phyloP scores from a whole-genome alignment of 2,113 vertebrate species.

The Anser brachyrhynchus region DNA sequence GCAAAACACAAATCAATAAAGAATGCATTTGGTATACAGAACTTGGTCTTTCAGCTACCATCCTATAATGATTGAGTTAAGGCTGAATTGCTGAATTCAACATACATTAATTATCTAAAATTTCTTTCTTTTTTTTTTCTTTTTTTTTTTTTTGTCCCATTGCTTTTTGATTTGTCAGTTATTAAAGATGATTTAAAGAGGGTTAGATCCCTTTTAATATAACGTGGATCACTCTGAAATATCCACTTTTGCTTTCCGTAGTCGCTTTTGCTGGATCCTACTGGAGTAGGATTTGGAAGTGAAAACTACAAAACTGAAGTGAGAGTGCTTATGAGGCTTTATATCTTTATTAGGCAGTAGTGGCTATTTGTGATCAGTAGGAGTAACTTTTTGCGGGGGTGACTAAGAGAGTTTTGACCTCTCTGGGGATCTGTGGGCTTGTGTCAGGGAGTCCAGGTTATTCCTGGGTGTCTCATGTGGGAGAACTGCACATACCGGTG shows the following conservation, averaged over 20 bases:
- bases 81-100: background rate
- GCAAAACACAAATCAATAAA: slow-evolving; percentile 1
- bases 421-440: background rate
- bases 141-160: background rate
- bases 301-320: background rate
- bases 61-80: background rate
- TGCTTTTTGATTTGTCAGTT: background rate
- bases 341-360: background rate
- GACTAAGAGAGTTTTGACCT: background rate
- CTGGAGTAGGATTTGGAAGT: background rate
- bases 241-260: background rate
- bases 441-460: background rate
- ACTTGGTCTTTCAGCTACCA: background rate
- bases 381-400: background rate
- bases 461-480: background rate
- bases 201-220: background rate
- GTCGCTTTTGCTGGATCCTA: background rate
- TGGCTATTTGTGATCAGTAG: background rate
- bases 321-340: background rate
- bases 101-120: background rate
- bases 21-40: slow-evolving; percentile 20
- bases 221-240: background rate
- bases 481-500: background rate
- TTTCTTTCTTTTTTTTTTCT: background rate
- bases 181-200: background rate